Conservation (phyloP, 2,113 vertebrate species). For the Semicossyphus pulcher region DNA sequence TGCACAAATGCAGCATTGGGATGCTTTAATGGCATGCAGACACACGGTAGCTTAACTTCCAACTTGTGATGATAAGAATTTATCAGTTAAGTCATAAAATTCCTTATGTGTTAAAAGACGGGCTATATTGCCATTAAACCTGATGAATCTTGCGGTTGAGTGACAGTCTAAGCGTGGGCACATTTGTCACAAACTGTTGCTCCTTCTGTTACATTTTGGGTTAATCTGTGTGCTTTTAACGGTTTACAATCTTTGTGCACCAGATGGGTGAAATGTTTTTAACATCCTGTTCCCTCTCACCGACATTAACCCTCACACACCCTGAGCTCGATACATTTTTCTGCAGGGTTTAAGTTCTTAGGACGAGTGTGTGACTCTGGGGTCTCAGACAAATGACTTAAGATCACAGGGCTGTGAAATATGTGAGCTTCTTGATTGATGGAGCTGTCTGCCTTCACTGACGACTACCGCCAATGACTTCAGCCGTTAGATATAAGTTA, state of each 20-base stretch:
- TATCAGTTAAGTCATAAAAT: background rate
- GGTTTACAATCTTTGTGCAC: background rate
- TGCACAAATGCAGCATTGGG: too few relatives aligned
- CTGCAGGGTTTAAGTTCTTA: background rate
- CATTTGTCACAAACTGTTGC: constrained; percentile 5
- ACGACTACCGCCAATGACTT: background rate
- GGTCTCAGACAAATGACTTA: background rate
- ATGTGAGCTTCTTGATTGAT: background rate
- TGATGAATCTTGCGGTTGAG: constrained; percentile 5
- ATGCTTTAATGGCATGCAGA: background rate
- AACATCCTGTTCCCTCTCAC: background rate
- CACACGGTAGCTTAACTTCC: background rate
- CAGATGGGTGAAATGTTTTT: background rate
- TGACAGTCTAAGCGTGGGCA: background rate
- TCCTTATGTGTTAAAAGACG: background rate
- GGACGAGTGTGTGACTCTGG: constrained; percentile 13
- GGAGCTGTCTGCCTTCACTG: background rate
- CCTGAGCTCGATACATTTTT: background rate
- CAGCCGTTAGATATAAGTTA: background rate
- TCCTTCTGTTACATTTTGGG: constrained; percentile 19
- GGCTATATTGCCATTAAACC: background rate
- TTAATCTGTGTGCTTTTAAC: background rate
- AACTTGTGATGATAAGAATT: background rate
- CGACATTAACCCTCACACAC: background rate
- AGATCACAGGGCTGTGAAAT: constrained; percentile 3